Conservation (phyloP, 2,113 vertebrate species). For the Austrofundulus limnaeus region DNA sequence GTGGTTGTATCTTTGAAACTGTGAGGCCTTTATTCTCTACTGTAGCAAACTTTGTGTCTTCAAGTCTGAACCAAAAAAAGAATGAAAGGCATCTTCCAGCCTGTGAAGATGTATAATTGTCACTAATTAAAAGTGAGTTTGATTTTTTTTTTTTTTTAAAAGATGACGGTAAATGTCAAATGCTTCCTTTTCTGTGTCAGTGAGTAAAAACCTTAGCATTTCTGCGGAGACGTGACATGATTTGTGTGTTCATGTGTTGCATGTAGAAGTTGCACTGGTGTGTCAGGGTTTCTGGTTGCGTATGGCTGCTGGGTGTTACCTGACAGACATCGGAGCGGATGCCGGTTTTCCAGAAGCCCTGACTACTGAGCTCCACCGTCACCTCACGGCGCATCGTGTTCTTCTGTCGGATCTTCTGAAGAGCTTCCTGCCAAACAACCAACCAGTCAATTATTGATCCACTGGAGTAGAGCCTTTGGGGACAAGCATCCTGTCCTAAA, state of each 20-base stretch:
- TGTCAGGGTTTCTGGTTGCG: neutral
- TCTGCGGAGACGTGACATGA: neutral
- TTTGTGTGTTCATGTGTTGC: neutral
- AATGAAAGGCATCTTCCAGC: neutral
- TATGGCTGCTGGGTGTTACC: constrained; percentile 83
- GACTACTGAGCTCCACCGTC: constrained; percentile 96
- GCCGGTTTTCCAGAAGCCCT: constrained; percentile 98
- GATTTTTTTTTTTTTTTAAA: neutral
- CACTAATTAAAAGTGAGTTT: neutral
- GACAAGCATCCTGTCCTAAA: constrained; percentile 36
- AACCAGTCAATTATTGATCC: constrained; percentile 65
- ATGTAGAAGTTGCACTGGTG: neutral
- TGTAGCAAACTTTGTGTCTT: neutral
- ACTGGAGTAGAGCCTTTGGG: constrained; percentile 39
- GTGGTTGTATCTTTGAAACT: neutral
- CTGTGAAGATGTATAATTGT: neutral
- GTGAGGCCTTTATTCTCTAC: neutral
- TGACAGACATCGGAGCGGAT: constrained; percentile 98
- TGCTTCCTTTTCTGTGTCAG: neutral
- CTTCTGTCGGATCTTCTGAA: constrained; percentile 99
- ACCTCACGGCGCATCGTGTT: constrained; percentile 99
- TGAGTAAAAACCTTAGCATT: neutral
- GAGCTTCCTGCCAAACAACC: constrained; percentile 86
- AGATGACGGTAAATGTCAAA: neutral
- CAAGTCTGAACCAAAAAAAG: neutral